Evolutionary conservation across 2,888 invertebrate genomes (phyloP).

Genomic region (Drosophila neotestacea): DNA sequence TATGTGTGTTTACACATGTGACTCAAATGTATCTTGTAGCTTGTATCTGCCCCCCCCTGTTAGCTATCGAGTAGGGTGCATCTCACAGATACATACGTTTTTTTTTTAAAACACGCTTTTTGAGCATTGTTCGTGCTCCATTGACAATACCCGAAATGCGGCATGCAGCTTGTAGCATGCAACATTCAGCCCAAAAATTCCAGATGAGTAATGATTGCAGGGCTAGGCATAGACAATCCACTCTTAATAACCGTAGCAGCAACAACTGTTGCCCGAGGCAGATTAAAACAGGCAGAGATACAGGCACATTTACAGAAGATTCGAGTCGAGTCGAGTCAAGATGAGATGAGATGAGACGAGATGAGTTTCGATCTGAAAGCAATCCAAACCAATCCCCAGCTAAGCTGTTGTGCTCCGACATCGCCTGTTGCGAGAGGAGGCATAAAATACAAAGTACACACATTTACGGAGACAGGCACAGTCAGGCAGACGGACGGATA

Average conservation of each 20-base stretch:
- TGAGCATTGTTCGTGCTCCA: constrained; percentile 63
- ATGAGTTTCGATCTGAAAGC: constrained; percentile 41
- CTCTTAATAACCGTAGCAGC: constrained; percentile 59
- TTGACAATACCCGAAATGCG: constrained; percentile 61
- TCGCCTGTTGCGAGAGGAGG: constrained; percentile 43
- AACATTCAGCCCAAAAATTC: constrained; percentile 41
- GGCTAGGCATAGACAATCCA: constrained; percentile 54
- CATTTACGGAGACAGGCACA: constrained; percentile 24
- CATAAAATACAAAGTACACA: constrained; percentile 52
- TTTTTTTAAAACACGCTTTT: constrained; percentile 42
- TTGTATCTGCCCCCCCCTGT: constrained; percentile 40
- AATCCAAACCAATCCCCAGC: constrained; percentile 66
- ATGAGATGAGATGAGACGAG: constrained; percentile 21
- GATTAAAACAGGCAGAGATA: constrained; percentile 49
- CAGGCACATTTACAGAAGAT: constrained; percentile 3
- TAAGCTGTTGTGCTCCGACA: constrained; percentile 54
- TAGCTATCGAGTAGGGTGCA: constrained; percentile 42
- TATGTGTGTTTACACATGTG: constrained; percentile 39
- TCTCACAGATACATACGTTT: constrained; percentile 42
- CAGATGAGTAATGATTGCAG: constrained; percentile 78
- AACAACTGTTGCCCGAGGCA: constrained; percentile 58
- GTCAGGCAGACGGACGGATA: constrained; percentile 6
- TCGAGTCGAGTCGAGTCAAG: background rate
- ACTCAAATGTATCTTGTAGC: constrained; percentile 46
- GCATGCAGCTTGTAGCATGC: constrained; percentile 27